These are phyloP conservation scores for Mus minutoides DNA, from an alignment of 2,797 vertebrate species.

Conservation along the genomic window DNA sequence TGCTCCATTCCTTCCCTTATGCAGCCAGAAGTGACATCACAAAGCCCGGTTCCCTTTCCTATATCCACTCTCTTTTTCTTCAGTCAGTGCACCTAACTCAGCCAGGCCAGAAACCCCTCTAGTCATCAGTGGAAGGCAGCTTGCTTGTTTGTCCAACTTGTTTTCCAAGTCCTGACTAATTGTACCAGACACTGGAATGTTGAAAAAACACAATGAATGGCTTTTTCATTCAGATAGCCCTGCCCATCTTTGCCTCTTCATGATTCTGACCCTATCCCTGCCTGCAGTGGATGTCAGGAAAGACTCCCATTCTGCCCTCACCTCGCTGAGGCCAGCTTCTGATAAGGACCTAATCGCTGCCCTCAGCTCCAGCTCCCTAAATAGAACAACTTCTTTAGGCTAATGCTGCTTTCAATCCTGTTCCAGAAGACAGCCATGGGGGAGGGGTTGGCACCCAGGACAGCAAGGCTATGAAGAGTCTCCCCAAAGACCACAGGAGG, in stretches of 20 bases:
- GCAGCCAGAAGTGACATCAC: conserved; percentile 58
- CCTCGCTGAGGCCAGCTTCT: conserved; percentile 38
- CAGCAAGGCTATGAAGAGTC: conserved; percentile 52
- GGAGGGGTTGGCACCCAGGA: conserved; percentile 22
- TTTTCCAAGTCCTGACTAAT: conserved; percentile 84
- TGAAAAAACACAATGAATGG: conserved; percentile 83
- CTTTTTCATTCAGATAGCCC: conserved; percentile 81
- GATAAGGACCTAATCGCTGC: conserved; percentile 82
- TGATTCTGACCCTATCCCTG: conserved; percentile 44
- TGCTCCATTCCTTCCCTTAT: conserved; percentile 27
- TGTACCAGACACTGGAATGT: conserved; percentile 77
- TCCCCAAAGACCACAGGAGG: not conserved
- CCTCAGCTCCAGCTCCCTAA: conserved; percentile 84
- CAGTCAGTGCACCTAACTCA: conserved; percentile 54
- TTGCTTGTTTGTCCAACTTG: conserved; percentile 80
- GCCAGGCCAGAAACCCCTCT: conserved; percentile 65
- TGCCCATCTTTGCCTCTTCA: conserved; percentile 69
- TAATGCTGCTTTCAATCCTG: conserved; percentile 75
- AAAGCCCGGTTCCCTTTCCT: conserved; percentile 49
- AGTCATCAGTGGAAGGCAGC: conserved; percentile 36
- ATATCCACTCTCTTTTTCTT: conserved; percentile 38
- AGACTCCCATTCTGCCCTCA: not conserved
- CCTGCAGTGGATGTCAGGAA: not conserved
- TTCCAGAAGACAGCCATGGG: conserved; percentile 49
- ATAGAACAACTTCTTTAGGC: conserved; percentile 82